Conservation (phyloP, 2,888 invertebrate species). For the Pseudococcus viburni region DNA sequence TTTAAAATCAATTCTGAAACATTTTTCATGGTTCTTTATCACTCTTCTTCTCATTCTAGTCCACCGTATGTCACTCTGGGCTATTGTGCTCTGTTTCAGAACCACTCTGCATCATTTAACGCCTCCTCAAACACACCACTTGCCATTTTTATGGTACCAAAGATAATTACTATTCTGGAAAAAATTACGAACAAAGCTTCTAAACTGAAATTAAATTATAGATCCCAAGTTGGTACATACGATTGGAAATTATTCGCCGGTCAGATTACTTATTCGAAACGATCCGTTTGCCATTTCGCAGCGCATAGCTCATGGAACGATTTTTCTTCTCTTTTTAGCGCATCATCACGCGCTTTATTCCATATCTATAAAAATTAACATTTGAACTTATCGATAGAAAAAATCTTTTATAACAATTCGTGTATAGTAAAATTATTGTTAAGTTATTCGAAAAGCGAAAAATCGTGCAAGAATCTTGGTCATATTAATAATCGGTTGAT, state of each 20-base stretch:
- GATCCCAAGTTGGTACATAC: background rate
- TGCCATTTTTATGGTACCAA: too few relatives aligned
- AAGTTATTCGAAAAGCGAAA: constrained; percentile 48
- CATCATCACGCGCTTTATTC: constrained; percentile 46
- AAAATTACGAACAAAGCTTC: too few relatives aligned
- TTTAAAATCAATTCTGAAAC: too few relatives aligned
- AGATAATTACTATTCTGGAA: too few relatives aligned
- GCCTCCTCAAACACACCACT: too few relatives aligned
- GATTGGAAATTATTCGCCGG: background rate
- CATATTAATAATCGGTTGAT: constrained; percentile 52
- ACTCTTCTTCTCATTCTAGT: too few relatives aligned
- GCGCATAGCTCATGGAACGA: background rate
- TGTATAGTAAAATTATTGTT: constrained; percentile 55
- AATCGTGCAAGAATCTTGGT: constrained; percentile 49
- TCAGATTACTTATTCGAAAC: background rate
- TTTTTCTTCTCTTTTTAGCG: constrained; percentile 25
- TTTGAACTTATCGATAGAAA: constrained; percentile 44
- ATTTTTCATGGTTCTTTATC: too few relatives aligned
- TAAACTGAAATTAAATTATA: background rate
- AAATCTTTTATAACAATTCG: constrained; percentile 56
- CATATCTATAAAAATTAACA: constrained; percentile 47
- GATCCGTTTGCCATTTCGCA: background rate
- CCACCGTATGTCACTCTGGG: too few relatives aligned
- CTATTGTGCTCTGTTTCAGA: too few relatives aligned
- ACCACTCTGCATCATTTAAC: too few relatives aligned